phyloP scores from a whole-genome alignment of 2,113 vertebrate species.

The Eira barbara region DNA sequence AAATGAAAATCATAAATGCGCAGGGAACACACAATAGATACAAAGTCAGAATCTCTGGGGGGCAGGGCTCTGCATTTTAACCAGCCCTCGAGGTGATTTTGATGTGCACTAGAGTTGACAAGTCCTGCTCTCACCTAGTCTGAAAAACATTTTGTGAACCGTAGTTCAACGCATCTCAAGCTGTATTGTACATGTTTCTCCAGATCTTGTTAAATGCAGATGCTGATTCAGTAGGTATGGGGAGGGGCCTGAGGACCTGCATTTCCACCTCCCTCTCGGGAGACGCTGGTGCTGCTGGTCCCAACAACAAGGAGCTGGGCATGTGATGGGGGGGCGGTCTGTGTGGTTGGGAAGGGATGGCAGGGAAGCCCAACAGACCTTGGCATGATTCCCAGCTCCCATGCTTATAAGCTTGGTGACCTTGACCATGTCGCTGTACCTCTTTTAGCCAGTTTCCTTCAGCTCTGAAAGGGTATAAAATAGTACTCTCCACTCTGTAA shows the following conservation, averaged over 20 bases:
- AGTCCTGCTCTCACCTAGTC: background rate
- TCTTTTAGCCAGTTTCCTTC: background rate
- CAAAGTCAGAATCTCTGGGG: background rate
- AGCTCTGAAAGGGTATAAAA: background rate
- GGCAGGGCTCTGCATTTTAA: background rate
- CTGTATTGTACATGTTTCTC: too few species aligned
- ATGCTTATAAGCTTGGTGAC: background rate
- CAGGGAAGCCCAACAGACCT: background rate
- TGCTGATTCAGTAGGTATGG: background rate
- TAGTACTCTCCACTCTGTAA: background rate
- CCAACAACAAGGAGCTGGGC: background rate
- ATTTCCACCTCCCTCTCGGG: background rate
- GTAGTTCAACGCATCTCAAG: background rate
- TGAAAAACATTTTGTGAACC: background rate
- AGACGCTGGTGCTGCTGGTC: background rate
- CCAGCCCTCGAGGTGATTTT: background rate
- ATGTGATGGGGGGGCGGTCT: background rate
- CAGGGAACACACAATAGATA: background rate
- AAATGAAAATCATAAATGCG: accelerated
- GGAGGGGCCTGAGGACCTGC: background rate
- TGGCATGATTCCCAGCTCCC: conserved; percentile 38
- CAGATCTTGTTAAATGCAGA: background rate
- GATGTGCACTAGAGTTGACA: background rate
- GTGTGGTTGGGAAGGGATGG: background rate
- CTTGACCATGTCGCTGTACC: conserved; percentile 9